Conservation (phyloP, 2,113 vertebrate genomes). For the Corythornis madagascariensis region DNA sequence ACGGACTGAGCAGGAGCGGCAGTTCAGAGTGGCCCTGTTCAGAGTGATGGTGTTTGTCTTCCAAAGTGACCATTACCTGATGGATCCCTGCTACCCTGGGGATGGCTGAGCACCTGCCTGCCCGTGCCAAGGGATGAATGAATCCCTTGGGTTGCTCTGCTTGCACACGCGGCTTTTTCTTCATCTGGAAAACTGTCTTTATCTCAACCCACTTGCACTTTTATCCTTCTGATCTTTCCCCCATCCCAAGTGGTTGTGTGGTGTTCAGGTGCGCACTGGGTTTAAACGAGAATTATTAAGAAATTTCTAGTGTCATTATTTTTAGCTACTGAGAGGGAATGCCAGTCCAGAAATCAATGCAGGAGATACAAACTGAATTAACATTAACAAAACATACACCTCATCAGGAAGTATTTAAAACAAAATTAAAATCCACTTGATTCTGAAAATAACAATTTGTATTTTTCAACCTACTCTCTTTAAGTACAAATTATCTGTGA, state of each 20-base stretch:
- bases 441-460: not conserved
- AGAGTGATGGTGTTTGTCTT: not conserved
- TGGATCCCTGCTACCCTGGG: not conserved
- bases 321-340: not conserved
- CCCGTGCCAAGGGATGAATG: rapidly evolving
- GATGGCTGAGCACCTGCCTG: not conserved
- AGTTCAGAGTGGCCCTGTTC: not conserved
- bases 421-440: not conserved
- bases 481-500: not conserved
- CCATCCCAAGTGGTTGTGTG: rapidly evolving
- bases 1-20: too few species aligned
- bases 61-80: not conserved
- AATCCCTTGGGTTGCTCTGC: not conserved
- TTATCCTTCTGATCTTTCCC: not conserved
- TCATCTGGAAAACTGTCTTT: not conserved
- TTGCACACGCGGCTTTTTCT: rapidly evolving
- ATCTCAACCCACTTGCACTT: rapidly evolving
- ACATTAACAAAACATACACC: not conserved
- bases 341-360: not conserved
- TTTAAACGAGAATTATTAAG: not conserved
- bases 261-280: not conserved
- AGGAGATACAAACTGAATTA: not conserved
- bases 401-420: not conserved
- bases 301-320: not conserved
- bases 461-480: not conserved